Base-by-base conservation (phyloP, 2,888 invertebrate species). In the Parthenolecanium corni region DNA sequence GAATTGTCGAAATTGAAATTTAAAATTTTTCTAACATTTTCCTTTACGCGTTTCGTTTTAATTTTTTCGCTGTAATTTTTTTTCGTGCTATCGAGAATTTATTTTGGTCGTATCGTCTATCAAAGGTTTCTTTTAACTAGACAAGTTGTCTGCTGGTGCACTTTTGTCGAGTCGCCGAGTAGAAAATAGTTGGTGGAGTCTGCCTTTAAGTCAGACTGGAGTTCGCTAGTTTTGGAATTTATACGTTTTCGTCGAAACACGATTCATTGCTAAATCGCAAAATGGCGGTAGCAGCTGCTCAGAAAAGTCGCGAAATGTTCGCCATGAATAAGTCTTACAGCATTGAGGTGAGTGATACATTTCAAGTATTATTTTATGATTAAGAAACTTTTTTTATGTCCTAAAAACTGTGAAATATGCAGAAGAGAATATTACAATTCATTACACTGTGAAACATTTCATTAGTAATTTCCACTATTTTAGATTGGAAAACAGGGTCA, bases 251-350 rank as follows among this genome's bases (percentile, higher is more conserved):
- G 57, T 64, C 62, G 52, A 54, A 53, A 31, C 36, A 63, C 23
- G 52, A 58, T 47, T 51, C 38, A 49, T 25, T 36, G n/a, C 58
- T 64, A 25, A 57, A 54, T 64, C 69, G 68, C 67, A 71, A 69
- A 69, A 89, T 89, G 84, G 88, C 89, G 77, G 89, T 89, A 73
- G 88, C 89, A 74, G 88, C 89, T 75, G 89, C 89, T 68, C 89
- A 90, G 79, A 90, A 90, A 79, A 92, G 89, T 79, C 85, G 92
- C 76, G 91, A 92, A 78, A 87, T 91, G 86, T 92, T 92, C 82
- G 91, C 92, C 76, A 92, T 92, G 80, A 92, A 92, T 80, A 93
- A 93, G 76, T 91, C 91, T 69, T 93, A 93, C 83, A 92, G 91
- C 80, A 90, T 93, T 76, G 93, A 93, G 89, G 93, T 92, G 79